phyloP scores from a whole-genome alignment of 2,113 vertebrate species.

The Eubucco bourcierii region DNA sequence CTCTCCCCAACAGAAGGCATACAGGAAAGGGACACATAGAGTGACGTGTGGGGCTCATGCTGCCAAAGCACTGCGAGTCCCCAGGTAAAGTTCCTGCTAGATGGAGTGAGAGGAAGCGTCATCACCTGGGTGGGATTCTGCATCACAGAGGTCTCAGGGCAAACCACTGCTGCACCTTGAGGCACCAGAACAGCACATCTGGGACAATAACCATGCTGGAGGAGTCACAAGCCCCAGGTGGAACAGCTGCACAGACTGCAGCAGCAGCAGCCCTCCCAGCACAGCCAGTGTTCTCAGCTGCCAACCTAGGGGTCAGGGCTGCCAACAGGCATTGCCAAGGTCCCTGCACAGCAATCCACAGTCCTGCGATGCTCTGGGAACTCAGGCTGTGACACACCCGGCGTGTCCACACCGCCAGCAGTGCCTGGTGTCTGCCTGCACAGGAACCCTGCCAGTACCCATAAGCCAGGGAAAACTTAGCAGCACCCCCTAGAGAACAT shows the following conservation, averaged over 20 bases:
- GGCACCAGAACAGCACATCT: background rate
- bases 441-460: background rate
- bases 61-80: background rate
- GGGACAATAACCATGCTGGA: background rate
- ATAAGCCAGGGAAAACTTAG: background rate
- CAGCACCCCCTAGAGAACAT: background rate
- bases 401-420: fast-evolving
- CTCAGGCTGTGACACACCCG: background rate
- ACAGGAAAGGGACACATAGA: background rate
- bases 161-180: background rate
- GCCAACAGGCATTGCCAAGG: background rate
- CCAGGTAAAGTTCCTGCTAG: background rate
- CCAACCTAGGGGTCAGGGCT: fast-evolving
- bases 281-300: fast-evolving
- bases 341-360: fast-evolving
- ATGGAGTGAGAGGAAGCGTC: background rate
- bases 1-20: background rate
- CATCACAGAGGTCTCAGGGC: background rate
- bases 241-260: background rate
- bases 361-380: background rate
- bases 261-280: background rate
- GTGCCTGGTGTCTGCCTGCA: fast-evolving
- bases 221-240: background rate
- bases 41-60: background rate
- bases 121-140: background rate